A percentile compares a stretch with the other conserved stretches of the same genome.
These are phyloP conservation scores for Coelinius sp. DNA, from an alignment of 2,888 invertebrate species.

Conservation along the genomic window DNA sequence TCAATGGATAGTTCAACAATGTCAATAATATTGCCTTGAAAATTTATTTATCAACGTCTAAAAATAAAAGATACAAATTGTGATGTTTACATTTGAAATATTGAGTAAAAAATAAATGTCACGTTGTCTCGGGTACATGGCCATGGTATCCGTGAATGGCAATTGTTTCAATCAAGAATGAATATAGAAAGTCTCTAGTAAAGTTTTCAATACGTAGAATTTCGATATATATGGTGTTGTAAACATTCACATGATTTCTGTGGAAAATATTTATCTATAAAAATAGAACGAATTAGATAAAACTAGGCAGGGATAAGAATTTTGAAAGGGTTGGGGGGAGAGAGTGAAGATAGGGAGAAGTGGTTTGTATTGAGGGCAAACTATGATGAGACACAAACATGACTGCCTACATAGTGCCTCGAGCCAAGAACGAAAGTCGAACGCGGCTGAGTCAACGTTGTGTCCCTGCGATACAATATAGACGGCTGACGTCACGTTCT, in stretches of 20 bases:
- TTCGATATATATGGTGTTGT: background rate
- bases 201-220: background rate
- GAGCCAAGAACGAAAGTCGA: slow-evolving; percentile 22
- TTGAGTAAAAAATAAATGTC: background rate
- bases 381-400: slow-evolving; percentile 5
- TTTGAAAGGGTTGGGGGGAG: background rate
- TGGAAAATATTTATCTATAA: background rate
- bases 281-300: background rate
- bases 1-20: background rate
- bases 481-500: slow-evolving; percentile 5
- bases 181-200: background rate
- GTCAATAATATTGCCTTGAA: background rate
- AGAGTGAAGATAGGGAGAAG: slow-evolving; percentile 1
- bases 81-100: background rate
- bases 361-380: background rate
- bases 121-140: slow-evolving; percentile 9
- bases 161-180: slow-evolving; percentile 10
- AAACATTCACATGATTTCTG: background rate
- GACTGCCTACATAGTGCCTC: background rate
- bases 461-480: slow-evolving; percentile 14
- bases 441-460: background rate
- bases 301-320: slow-evolving; percentile 9
- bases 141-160: slow-evolving; percentile 21
- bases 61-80: background rate
- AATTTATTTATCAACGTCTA: background rate